These are phyloP conservation scores for Macroteleia sp. DNA, from an alignment of 2,888 invertebrate genomes.

Conservation along the genomic window DNA sequence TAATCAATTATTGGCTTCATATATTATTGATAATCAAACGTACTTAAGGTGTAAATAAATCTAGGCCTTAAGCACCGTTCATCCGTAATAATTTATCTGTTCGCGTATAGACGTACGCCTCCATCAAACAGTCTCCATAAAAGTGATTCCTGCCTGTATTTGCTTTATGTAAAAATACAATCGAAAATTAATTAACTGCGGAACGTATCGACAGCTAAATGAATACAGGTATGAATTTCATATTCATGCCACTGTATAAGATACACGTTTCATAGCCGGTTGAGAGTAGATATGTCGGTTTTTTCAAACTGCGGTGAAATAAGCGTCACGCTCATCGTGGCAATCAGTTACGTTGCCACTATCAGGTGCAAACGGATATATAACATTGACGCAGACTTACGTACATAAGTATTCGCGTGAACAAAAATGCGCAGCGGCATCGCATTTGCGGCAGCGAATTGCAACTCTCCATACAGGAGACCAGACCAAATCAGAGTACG, in stretches of 20 bases:
- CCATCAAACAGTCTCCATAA: constrained; percentile 8
- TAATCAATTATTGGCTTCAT: constrained; percentile 13
- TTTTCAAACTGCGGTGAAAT: constrained; percentile 17
- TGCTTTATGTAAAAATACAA: constrained; percentile 12
- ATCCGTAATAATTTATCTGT: constrained; percentile 20
- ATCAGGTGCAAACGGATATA: constrained; percentile 42
- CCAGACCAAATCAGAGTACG: constrained; percentile 60
- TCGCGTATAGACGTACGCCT: neutral
- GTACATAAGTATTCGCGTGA: constrained; percentile 14
- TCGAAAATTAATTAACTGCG: constrained; percentile 29
- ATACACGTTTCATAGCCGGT: constrained; percentile 15
- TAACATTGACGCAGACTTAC: constrained; percentile 19
- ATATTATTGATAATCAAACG: constrained; percentile 11
- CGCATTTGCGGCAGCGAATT: constrained; percentile 25
- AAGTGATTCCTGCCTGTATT: neutral
- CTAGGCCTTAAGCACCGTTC: neutral
- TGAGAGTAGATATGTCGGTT: neutral
- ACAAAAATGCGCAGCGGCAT: constrained; percentile 16
- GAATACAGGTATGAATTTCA: constrained; percentile 20
- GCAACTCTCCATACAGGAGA: constrained; percentile 17
- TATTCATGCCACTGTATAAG: constrained; percentile 18
- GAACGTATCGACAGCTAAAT: constrained; percentile 4
- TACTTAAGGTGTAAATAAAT: constrained; percentile 6
- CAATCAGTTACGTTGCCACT: constrained; percentile 39
- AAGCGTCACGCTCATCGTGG: constrained; percentile 34